Conservation (phyloP, 2,797 vertebrate genomes). For the Sebastes reedi region DNA sequence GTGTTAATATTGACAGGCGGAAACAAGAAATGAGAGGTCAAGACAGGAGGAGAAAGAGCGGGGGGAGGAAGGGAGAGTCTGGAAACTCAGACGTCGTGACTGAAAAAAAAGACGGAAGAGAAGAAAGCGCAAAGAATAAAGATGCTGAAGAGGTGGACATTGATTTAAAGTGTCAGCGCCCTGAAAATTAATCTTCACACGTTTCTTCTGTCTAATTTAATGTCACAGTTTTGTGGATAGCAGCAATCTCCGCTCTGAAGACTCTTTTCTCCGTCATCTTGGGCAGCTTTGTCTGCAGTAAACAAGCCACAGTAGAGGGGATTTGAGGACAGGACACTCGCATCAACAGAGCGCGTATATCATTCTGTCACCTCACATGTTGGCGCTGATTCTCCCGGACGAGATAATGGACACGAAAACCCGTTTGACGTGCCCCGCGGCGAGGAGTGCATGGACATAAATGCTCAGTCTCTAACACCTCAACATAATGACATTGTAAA, state of each 20-base stretch:
- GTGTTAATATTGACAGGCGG: constrained; percentile 70
- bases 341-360: constrained; percentile 56
- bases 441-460: constrained; percentile 27
- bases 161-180: constrained; percentile 14
- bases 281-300: constrained; percentile 40
- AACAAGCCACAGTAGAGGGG: constrained; percentile 54
- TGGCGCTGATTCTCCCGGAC: constrained; percentile 54
- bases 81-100: constrained; percentile 24
- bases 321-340: constrained; percentile 60
- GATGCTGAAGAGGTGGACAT: background rate
- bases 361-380: constrained; percentile 68
- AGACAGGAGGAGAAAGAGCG: constrained; percentile 7
- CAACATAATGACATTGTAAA: constrained; percentile 66
- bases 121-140: background rate
- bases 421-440: constrained; percentile 36
- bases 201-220: constrained; percentile 3
- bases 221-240: background rate
- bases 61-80: constrained; percentile 17
- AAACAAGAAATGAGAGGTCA: constrained; percentile 54
- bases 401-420: constrained; percentile 53
- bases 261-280: constrained; percentile 46
- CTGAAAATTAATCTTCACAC: constrained; percentile 10
- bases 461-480: constrained; percentile 40
- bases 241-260: constrained; percentile 1
- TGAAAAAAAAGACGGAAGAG: constrained; percentile 1